Evolutionary conservation across 2,797 vertebrate species (phyloP).

Genomic region (Muraenolepis orangiensis): DNA sequence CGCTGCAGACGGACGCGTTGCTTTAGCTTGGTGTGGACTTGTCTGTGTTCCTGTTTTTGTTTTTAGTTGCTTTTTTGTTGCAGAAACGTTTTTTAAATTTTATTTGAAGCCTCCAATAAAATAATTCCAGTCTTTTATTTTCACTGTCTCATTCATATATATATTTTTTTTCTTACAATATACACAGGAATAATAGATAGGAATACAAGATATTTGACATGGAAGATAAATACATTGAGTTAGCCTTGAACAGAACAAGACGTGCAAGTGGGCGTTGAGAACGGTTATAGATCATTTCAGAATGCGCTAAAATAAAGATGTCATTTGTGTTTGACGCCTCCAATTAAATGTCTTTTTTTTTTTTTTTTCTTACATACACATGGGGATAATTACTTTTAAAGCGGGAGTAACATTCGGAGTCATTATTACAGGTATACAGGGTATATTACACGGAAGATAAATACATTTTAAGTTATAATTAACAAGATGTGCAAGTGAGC

Average conservation of each 20-base stretch:
- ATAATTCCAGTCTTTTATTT: constrained; percentile 34
- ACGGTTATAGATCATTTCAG: no score
- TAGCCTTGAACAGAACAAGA: no score
- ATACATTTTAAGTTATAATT: not conserved
- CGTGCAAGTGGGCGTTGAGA: no score
- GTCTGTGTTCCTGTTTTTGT: constrained; percentile 22
- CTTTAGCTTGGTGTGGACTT: constrained; percentile 53
- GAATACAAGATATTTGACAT: no score
- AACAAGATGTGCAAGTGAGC: not conserved
- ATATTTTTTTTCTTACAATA: constrained; percentile 5
- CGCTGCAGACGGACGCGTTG: constrained; percentile 46
- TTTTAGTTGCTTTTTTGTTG: no score
- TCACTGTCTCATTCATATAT: constrained; percentile 22
- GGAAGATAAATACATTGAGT: no score
- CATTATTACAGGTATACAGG: not conserved
- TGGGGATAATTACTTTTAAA: not conserved
- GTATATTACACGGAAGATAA: not conserved
- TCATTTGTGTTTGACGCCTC: no score
- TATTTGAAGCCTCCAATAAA: constrained; percentile 64
- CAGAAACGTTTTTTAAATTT: constrained; percentile 59
- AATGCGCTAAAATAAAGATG: no score
- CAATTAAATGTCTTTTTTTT: no score
- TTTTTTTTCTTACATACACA: constrained; percentile 6
- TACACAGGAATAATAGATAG: no score
- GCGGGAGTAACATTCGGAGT: not conserved